These are phyloP conservation scores for Lepus americanus DNA, from an alignment of 2,113 vertebrate genomes.

Conservation along the genomic window DNA sequence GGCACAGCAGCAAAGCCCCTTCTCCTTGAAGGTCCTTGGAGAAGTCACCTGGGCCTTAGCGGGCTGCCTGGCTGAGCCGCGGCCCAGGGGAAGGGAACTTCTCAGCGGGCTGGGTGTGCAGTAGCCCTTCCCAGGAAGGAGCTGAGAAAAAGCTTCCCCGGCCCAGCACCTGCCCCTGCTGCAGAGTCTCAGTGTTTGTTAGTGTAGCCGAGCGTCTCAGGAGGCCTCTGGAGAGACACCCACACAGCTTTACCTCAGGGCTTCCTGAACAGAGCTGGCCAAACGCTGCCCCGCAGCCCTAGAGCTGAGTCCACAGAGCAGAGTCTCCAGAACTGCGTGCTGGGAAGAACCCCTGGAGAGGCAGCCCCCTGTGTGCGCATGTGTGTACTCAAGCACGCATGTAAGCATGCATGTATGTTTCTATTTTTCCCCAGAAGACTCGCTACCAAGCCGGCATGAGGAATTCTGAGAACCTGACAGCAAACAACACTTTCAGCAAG, in stretches of 20 bases:
- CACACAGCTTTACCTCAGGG: background rate
- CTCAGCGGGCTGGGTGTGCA: background rate
- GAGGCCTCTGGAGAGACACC: background rate
- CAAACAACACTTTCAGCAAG: conserved; percentile 93
- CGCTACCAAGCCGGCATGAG: conserved; percentile 90
- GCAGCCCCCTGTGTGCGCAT: background rate
- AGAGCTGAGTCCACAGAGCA: background rate
- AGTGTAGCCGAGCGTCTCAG: background rate
- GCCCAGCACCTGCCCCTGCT: background rate
- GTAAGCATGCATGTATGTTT: background rate
- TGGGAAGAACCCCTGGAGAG: background rate
- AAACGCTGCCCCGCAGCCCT: background rate
- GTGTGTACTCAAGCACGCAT: too few relatives aligned
- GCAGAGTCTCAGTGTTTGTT: background rate
- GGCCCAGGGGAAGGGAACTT: background rate
- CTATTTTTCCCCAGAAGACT: conserved; percentile 89
- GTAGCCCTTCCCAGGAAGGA: background rate
- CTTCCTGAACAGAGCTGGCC: background rate
- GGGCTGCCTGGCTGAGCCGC: background rate
- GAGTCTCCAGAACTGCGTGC: background rate
- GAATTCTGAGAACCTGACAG: conserved; percentile 91
- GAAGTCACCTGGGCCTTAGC: background rate
- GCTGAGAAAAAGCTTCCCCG: background rate
- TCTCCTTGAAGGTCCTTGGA: background rate
- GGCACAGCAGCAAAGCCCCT: background rate